Base-by-base conservation (phyloP, 2,797 vertebrate species). In the Agapornis canus region DNA sequence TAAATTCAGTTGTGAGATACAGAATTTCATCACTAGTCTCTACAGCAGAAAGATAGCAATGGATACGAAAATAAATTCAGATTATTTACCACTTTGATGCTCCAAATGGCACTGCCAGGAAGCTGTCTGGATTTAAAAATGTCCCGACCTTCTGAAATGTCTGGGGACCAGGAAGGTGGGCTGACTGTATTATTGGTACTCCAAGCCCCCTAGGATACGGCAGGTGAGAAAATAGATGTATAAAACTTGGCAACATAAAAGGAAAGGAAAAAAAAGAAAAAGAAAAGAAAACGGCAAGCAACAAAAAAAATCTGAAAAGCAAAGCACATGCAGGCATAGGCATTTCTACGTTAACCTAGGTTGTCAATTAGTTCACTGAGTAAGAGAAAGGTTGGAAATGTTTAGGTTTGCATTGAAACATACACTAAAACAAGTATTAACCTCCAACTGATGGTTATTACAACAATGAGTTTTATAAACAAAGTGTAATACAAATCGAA, bases 1-100 rank as follows among this genome's bases (percentile, higher is more conserved):
- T 29, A 91, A 81, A 95, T 92, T 77, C 80, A 95, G 51, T 71
- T 79, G 47, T 61, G 79, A 83, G 80, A 87, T 51, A 94, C 23
- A 92, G 71, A 70, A 78, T 86, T 96, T 95, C 80, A 96, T 66
- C 81, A 90, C 72, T 93, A 93, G 81, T 84, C 45, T 94, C 94
- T 95, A 97, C 90, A 97, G 81, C 63, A 96, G 92, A 97, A 96
- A 97, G 89, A 96, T 31, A 97, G 94, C 84, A 97, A 97, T 31
- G 92, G 94, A 97, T 81, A 97, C 69, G 95, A 98, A 97, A 96
- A 97, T 97, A 98, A 98, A 98, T 97, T 94, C 97, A 97, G 96
- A 96, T 98, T 98, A 98, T 98, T 99, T 99, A 99, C 99, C 99
- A 99, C 99, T 99, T 99, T 99, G 99, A 99, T 98, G 99, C 98